phyloP scores from a whole-genome alignment of 2,113 vertebrate species.

The Perca flavescens region DNA sequence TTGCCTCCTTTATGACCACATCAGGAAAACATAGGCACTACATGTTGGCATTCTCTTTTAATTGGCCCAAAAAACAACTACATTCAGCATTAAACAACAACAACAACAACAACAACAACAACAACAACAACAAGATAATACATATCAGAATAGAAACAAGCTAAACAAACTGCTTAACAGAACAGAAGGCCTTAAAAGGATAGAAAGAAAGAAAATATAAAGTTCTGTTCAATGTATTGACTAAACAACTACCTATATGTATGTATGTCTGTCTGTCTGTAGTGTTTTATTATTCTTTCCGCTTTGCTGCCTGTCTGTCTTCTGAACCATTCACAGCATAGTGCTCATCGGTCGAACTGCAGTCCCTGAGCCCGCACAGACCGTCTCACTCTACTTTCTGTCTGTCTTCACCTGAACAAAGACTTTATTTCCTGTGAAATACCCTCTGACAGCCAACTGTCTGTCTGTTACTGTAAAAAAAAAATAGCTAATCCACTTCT shows the following conservation, averaged over 20 bases:
- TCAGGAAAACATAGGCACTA: slow-evolving; percentile 25
- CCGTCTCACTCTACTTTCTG: background rate
- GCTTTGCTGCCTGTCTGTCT: slow-evolving; percentile 14
- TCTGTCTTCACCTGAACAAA: slow-evolving; percentile 1
- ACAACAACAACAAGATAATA: slow-evolving; percentile 13
- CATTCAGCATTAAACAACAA: background rate
- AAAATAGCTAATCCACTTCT: slow-evolving; percentile 18
- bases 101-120: slow-evolving; percentile 14
- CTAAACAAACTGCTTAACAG: background rate
- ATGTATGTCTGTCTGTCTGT: background rate
- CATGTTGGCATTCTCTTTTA: slow-evolving; percentile 44
- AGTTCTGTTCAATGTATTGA: slow-evolving; percentile 2
- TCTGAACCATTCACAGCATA: slow-evolving; percentile 26
- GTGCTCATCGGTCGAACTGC: background rate
- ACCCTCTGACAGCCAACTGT: slow-evolving; percentile 21
- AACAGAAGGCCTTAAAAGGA: slow-evolving; percentile 4
- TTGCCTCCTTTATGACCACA: slow-evolving; percentile 33
- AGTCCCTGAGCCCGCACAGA: background rate
- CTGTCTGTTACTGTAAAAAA: slow-evolving; percentile 6
- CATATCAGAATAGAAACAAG: slow-evolving; percentile 3
- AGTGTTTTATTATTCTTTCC: slow-evolving; percentile 12
- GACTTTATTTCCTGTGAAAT: slow-evolving; percentile 28
- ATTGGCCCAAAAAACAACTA: slow-evolving; percentile 12
- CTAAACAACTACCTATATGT: background rate
- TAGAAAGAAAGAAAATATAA: background rate